Base-by-base conservation (phyloP, 92 coral and sea anemone species). In the Palythoa caribaeorum region DNA sequence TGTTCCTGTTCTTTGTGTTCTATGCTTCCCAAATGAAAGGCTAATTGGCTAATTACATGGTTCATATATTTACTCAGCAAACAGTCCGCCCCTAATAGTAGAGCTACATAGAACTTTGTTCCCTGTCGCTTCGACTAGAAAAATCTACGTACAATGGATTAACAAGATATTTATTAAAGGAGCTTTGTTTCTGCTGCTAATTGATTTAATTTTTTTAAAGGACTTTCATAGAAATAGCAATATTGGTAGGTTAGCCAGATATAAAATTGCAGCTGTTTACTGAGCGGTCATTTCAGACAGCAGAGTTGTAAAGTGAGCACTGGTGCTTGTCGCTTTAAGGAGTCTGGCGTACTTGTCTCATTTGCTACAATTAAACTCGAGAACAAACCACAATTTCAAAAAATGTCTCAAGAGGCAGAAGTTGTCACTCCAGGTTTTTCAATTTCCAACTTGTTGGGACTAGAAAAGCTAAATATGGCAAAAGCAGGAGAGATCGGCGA, bases 141-240 rank as follows among this genome's bases (percentile, higher is more conserved):
- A 73, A 55, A 87, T 89, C 44, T 89, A 66, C 87, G 84, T 89
- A 89, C 83, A 90, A 86, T 79, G 62, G 88, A 20, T 86, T 72
- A 66, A 80, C 70, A 77, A 66, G 78, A 54, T 47, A 10, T 87
- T 28, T 76, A 84, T 63, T 83, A 87, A 87, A 83, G 75, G 74
- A 87, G 78, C 89, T 83, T 88, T 90, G 86, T 83, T 88, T 60
- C 84, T 87, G 92, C 87, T 79, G 89, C 87, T 91, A 91, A 91
- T 91, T 88, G 95, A 94, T 84, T 90, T 89, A 88, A 93, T 91
- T 85, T 83, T 91, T 83, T 69, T 87, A 28, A 90, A 88, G 92
- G 90, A 90, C 90, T 84, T 84, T 88, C 36, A 38, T 55, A 89
- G 77, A 90, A 88, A 76, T 62, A 60, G 48, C 62, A 90, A 93